Evolutionary conservation across 2,113 vertebrate species (phyloP).

Genomic region (Amblyopsis rosae): DNA sequence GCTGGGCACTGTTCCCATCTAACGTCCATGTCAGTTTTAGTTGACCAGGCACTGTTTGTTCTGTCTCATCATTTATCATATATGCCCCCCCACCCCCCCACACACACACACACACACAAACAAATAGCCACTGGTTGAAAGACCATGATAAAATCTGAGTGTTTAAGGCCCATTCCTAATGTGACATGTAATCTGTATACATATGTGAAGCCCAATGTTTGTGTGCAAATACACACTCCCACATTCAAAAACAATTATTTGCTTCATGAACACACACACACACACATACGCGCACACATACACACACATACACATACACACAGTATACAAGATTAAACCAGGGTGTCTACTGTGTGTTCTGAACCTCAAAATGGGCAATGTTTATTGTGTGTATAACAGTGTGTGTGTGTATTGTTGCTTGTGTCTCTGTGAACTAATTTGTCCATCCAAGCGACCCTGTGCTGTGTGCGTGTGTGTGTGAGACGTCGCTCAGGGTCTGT

Average conservation of each 20-base stretch:
- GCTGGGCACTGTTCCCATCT: too few species aligned
- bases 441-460: neutral
- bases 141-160: neutral
- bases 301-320: conserved; percentile 6
- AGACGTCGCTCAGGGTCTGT: conserved; percentile 38
- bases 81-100: neutral
- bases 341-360: too few species aligned
- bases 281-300: neutral
- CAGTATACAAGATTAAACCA: neutral
- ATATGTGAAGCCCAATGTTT: too few species aligned
- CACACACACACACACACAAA: neutral
- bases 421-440: neutral
- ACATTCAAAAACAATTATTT: neutral
- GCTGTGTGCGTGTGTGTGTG: neutral
- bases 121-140: neutral
- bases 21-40: conserved; percentile 12
- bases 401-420: neutral
- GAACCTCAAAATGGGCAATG: too few species aligned
- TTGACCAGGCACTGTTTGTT: conserved; percentile 28
- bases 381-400: neutral
- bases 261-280: neutral
- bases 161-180: neutral
- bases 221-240: too few species aligned
- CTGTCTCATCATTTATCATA: conserved; percentile 49
- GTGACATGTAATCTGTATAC: too few species aligned